Percentiles rank a stretch among this genome's conserved stretches.
Evolutionary conservation across 64 coral and sea anemone genomes (phyloP).

Genomic region (Trachythela sp.): DNA sequence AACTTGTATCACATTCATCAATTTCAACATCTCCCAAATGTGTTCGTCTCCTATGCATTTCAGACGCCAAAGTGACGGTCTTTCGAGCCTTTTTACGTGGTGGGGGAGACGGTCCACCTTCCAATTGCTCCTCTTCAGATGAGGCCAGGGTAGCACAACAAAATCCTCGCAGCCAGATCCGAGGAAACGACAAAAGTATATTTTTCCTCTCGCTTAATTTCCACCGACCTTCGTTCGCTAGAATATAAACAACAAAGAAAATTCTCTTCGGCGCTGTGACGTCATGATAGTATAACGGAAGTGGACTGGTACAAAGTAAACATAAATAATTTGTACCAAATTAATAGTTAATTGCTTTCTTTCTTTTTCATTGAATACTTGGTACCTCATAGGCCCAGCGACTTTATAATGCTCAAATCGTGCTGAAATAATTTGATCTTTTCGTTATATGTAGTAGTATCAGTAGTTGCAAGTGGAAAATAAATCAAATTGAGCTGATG

Average conservation of each 20-base stretch:
- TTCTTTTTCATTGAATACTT: no score
- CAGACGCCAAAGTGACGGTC: slow-evolving; percentile 90
- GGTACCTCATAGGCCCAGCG: no score
- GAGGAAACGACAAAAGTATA: slow-evolving; percentile 2
- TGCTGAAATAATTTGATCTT: no score
- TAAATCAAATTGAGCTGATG: no score
- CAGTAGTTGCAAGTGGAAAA: no score
- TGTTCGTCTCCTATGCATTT: slow-evolving; percentile 99
- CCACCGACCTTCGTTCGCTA: background rate
- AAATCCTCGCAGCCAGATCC: slow-evolving; percentile 93
- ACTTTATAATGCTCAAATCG: no score
- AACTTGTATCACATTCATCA: slow-evolving; percentile 87
- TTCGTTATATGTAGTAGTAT: no score
- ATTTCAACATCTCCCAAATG: slow-evolving; percentile 65
- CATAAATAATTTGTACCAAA: background rate
- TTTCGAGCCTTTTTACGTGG: slow-evolving; percentile 99
- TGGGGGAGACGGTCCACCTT: slow-evolving; percentile 99
- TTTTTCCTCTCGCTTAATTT: background rate
- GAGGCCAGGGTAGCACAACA: slow-evolving; percentile 99
- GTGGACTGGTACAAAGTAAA: background rate
- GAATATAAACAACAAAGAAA: slow-evolving; percentile 26
- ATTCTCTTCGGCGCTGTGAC: slow-evolving; percentile 7
- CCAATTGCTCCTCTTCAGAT: slow-evolving; percentile 98
- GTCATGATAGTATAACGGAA: background rate
- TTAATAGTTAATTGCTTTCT: background rate